These are phyloP conservation scores for Chlorodrepanis virens DNA, from an alignment of 2,113 vertebrate species.

Conservation along the genomic window DNA sequence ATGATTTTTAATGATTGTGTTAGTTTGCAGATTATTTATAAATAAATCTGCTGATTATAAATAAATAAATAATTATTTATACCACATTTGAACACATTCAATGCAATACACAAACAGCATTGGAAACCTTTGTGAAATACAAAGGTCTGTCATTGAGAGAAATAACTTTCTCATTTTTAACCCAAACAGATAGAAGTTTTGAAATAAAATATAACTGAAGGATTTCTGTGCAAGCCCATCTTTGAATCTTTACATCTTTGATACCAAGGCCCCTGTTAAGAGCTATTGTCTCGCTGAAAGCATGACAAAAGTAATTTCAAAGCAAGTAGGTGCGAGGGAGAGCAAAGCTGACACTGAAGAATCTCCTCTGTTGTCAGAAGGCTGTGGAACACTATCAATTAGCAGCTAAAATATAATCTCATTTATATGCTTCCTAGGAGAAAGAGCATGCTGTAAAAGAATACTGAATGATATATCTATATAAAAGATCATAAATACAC, in stretches of 20 bases:
- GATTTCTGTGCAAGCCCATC: background rate
- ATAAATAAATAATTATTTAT: background rate
- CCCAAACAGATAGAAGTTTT: background rate
- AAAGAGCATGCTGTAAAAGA: background rate
- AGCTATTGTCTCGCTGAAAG: background rate
- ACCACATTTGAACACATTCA: background rate
- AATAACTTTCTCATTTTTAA: background rate
- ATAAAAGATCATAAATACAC: background rate
- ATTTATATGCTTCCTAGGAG: background rate
- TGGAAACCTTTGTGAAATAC: background rate
- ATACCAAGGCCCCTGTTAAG: background rate
- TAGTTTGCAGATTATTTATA: background rate
- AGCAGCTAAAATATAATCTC: constrained; percentile 17
- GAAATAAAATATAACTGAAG: background rate
- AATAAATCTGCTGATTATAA: too few relatives aligned
- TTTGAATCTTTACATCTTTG: background rate
- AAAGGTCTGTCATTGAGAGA: background rate
- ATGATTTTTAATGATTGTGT: background rate
- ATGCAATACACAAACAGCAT: background rate
- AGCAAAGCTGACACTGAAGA: background rate
- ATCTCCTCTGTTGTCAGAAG: constrained; percentile 9
- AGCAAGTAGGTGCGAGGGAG: background rate
- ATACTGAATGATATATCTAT: background rate
- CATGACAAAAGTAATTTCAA: background rate
- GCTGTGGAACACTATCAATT: constrained; percentile 13